phyloP scores from a whole-genome alignment of 2,113 vertebrate genomes.

The Oreochromis aureus region DNA sequence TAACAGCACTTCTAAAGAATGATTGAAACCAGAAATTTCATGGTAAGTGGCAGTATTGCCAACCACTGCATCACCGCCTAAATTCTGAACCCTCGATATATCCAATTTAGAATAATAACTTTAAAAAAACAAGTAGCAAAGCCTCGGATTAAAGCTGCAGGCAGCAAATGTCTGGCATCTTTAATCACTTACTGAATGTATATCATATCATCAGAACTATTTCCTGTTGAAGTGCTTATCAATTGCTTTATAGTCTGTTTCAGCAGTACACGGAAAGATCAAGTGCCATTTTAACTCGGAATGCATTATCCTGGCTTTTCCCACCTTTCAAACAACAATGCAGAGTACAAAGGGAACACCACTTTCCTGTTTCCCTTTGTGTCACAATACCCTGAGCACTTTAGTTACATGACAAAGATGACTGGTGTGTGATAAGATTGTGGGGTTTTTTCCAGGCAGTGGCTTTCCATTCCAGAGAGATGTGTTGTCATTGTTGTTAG shows the following conservation, averaged over 20 bases:
- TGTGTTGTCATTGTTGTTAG: slow-evolving; percentile 54
- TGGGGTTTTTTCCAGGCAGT: neutral
- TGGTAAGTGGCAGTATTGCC: neutral
- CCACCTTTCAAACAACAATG: neutral
- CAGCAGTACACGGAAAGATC: neutral
- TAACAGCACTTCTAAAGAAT: neutral
- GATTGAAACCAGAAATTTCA: neutral
- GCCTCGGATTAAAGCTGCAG: neutral
- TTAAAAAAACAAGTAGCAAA: neutral
- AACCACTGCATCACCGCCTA: neutral
- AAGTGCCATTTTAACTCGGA: neutral
- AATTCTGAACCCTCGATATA: neutral
- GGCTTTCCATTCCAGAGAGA: slow-evolving; percentile 27
- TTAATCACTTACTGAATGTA: neutral
- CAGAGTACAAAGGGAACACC: neutral
- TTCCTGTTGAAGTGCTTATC: neutral
- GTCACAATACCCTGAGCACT: neutral
- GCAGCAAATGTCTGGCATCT: neutral
- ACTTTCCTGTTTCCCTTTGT: neutral
- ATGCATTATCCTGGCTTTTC: neutral
- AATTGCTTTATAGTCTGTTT: neutral
- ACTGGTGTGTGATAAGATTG: slow-evolving; percentile 13
- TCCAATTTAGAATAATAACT: neutral
- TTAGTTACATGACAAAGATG: slow-evolving; percentile 23
- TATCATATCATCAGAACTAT: neutral